Evolutionary conservation across 1,140 invertebrate species (phyloP), one percentile per base, ranked within the genome.

Genomic region (Drosophila grimshawi): DNA sequence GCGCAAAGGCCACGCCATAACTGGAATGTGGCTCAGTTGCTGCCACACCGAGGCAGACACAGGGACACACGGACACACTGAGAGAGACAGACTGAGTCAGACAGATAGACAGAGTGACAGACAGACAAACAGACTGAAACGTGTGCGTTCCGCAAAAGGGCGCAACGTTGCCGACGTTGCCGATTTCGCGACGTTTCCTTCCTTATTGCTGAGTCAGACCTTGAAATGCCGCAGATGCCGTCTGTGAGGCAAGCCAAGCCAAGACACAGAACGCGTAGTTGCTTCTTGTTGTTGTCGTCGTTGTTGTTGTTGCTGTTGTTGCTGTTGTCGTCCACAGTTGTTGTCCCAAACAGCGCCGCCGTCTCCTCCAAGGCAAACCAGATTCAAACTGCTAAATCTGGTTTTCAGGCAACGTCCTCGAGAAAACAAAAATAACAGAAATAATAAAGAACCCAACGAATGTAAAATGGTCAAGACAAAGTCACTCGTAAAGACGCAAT

Each of bases 221-320:
- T 88, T 88, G 83, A 88, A 89, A 89, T 89, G 83, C 83, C 76
- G 85, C 82, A 86, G 76, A 79, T 86, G 39, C 39, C n/a, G 82
- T 86, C 82, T 86, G 76, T 49, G 8, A 30, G 29, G 5, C 19
- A 11, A 10, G 53, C 33, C 53, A 39, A 41, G 19, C 19, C 19
- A 19, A 19, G 19, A 43, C 10, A 43, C 39, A 43, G 10, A 19
- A 19, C 19, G 19, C 19, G 2, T 1, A 19, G 19, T 19, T 19
- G 19, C 19, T 19, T 19, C 19, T 19, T 19, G 19, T 19, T 19
- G 19, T 19, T 19, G 19, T 19, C 19, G 1, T 19, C 19, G 19
- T 19, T 19, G 19, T 19, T 19, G 19, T 19, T 19, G 19, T 19
- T 1, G 19, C 2, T 19, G 19, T 19, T 19, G 19, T 19, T 19